Evolutionary conservation across 2,888 invertebrate genomes (phyloP), one percentile per base, ranked within the genome.

Genomic region (Oegoconia quadripuncta): DNA sequence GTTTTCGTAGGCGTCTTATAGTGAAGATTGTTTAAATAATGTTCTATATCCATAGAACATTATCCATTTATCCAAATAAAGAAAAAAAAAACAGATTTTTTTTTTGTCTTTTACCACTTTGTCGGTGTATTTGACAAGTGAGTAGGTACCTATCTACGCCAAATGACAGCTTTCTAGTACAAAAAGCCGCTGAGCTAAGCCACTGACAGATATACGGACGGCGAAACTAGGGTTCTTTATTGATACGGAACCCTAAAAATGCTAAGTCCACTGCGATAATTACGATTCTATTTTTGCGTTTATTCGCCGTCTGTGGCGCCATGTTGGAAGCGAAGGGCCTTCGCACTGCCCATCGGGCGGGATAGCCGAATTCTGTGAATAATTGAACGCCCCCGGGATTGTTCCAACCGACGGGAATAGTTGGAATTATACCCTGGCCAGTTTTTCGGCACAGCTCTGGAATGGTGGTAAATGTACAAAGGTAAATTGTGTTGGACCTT

Each of bases 361-460:
- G 29, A 8, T 4, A 17, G 29, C 4, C 29, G 17, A 16, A 30
- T 30, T 30, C 28, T 20, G 33, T 15, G 26, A 31, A 23, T 41
- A 41, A 37, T 41, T 33, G 28, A 37, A 14, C 28, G 22, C 26
- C 18, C 29, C 29, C 28, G 12, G 36, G 39, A 30, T 33, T 30
- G 26, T 20, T 30, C 13, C 25, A 1, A 5, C 28, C 6, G 26
- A 20, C n/a, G 22, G 30, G 43, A 43, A 43, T 30, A 26, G 25
- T 22, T 13, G 43, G 34, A 37, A 43, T 43, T 29, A 32, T 30
- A 16, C 29, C 7, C 29, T 33, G 29, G 34, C 2, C 13, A 27
- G 4, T 27, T 27, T 27, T 27, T 12, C 27, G 27, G 13, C 14
- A 6, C 12, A 14, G 2, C 3, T 27, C n/a, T 12, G 16, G 15